phyloP scores from a whole-genome alignment of 2,888 invertebrate species.

The Drosophila engyochracea region DNA sequence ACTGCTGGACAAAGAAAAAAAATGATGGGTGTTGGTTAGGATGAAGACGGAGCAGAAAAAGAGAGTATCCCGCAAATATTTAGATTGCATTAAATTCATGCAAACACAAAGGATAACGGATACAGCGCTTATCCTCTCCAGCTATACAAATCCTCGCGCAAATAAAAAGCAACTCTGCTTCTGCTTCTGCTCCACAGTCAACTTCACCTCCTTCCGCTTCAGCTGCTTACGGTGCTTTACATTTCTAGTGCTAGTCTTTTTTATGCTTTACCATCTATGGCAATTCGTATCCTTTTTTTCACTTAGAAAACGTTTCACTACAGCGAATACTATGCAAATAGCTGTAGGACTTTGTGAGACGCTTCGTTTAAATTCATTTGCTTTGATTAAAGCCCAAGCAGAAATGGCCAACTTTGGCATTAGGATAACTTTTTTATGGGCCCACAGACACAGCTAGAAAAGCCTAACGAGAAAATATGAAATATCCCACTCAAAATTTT shows the following conservation, averaged over 20 bases:
- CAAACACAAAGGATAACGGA: conserved; percentile 80
- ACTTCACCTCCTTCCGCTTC: not conserved
- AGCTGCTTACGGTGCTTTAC: conserved; percentile 22
- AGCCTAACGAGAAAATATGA: conserved; percentile 4
- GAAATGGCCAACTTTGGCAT: conserved; percentile 46
- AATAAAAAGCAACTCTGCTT: conserved; percentile 59
- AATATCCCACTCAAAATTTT: conserved; percentile 22
- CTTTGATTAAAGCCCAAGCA: conserved; percentile 71
- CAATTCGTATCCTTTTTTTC: conserved; percentile 72
- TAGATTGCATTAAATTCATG: conserved; percentile 81
- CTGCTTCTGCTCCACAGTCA: conserved; percentile 12
- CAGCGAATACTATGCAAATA: conserved; percentile 73
- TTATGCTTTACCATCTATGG: conserved; percentile 39
- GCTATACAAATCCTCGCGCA: conserved; percentile 77
- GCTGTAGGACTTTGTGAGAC: conserved; percentile 68
- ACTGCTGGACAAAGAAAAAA: conserved; percentile 25
- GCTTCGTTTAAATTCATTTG: conserved; percentile 81
- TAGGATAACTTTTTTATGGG: conserved; percentile 50
- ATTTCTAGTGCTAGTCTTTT: conserved; percentile 53
- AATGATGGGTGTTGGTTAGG: not conserved
- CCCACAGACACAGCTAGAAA: not conserved
- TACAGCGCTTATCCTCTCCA: conserved; percentile 79
- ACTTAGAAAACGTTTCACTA: conserved; percentile 74
- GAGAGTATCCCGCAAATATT: conserved; percentile 69
- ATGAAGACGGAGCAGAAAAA: conserved; percentile 8